Percentiles rank a stretch among this genome's conserved stretches.
Evolutionary conservation across 1,140 invertebrate species (phyloP).

Genomic region (Hycleus cichorii): DNA sequence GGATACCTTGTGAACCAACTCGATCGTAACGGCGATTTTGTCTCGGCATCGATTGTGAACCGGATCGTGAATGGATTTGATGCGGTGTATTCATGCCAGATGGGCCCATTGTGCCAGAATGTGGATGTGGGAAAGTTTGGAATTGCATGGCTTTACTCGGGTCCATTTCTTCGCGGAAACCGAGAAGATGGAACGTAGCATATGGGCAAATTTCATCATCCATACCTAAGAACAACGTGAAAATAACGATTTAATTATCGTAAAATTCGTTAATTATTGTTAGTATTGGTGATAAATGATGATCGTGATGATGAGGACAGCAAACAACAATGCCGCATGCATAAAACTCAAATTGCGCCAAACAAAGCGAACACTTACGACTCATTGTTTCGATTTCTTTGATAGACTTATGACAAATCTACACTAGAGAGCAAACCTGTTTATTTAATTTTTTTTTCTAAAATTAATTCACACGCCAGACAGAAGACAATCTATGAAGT

Average conservation of each 20-base stretch:
- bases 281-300: not conserved
- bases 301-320: not conserved
- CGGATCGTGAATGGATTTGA: constrained; percentile 70
- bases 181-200: constrained; percentile 87
- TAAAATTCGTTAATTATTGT: not conserved
- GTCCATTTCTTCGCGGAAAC: constrained; percentile 92
- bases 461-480: constrained; percentile 5
- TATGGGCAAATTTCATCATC: constrained; percentile 93
- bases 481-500: constrained; percentile 17
- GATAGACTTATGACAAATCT: not conserved
- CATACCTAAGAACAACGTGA: constrained; percentile 56
- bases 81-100: constrained; percentile 53
- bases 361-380: no score
- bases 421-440: constrained; percentile 4
- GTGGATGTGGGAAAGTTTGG: constrained; percentile 83
- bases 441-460: not conserved
- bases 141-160: constrained; percentile 79
- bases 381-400: no score
- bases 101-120: constrained; percentile 71
- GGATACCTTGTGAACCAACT: constrained; percentile 39
- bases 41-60: constrained; percentile 76
- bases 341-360: no score
- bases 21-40: constrained; percentile 37
- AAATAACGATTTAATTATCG: not conserved
- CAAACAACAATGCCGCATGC: no score